Evolutionary conservation across 2,888 invertebrate genomes (phyloP).

Genomic region (Cryptus viduatorius): DNA sequence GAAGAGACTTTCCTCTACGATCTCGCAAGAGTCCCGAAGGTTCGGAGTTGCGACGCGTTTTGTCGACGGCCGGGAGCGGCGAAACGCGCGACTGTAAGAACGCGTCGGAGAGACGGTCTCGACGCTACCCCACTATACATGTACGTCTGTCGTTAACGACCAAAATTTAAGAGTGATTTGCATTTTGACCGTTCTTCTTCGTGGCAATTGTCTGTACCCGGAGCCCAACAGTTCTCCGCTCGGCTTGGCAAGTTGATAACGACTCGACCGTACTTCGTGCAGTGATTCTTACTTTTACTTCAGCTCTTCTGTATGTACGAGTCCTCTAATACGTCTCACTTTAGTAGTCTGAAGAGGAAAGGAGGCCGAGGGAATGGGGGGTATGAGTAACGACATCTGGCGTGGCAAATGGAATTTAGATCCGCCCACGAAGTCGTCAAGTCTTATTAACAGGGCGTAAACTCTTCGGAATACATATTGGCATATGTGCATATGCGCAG

Average conservation of each 20-base stretch:
- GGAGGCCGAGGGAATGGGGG: background rate
- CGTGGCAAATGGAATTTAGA: slow-evolving; percentile 51
- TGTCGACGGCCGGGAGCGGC: slow-evolving; percentile 46
- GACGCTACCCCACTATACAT: slow-evolving; percentile 39
- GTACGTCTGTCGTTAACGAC: slow-evolving; percentile 80
- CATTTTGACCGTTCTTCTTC: slow-evolving; percentile 81
- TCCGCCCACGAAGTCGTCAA: slow-evolving; percentile 15
- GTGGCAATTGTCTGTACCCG: slow-evolving; percentile 60
- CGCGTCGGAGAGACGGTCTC: slow-evolving; percentile 45
- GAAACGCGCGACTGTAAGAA: slow-evolving; percentile 62
- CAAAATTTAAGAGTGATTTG: slow-evolving; percentile 82
- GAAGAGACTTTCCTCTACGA: background rate
- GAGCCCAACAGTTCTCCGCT: slow-evolving; percentile 6
- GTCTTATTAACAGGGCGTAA: slow-evolving; percentile 44
- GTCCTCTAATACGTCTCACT: slow-evolving; percentile 56
- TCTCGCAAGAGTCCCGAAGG: slow-evolving; percentile 2
- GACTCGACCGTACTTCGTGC: slow-evolving; percentile 69
- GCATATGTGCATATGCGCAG: background rate
- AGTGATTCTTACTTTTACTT: slow-evolving; percentile 36
- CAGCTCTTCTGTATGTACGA: slow-evolving; percentile 35
- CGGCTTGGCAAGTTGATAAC: slow-evolving; percentile 74
- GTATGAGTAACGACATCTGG: slow-evolving; percentile 63
- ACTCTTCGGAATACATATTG: slow-evolving; percentile 27
- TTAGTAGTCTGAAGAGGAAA: slow-evolving; percentile 22
- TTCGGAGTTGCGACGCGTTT: slow-evolving; percentile 31